Evolutionary conservation across 2,888 invertebrate genomes (phyloP).

Genomic region (Pseudococcus jackbeardsleyi): DNA sequence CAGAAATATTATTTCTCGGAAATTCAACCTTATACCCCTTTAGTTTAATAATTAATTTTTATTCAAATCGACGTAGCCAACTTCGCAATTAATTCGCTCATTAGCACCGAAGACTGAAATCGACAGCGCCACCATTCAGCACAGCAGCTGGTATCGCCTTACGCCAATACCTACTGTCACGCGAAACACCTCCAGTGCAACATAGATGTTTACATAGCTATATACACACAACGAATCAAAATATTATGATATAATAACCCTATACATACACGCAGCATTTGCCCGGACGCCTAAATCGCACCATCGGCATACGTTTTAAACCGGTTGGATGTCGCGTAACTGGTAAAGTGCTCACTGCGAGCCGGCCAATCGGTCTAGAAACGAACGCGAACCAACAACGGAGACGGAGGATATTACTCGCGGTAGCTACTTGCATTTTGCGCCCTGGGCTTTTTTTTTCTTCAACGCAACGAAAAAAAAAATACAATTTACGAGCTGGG

Average conservation of each 20-base stretch:
- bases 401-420: constrained; percentile 3
- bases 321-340: constrained; percentile 32
- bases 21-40: too few species aligned
- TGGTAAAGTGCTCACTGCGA: background rate
- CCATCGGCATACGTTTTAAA: constrained; percentile 1
- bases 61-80: too few species aligned
- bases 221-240: background rate
- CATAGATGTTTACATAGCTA: background rate
- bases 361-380: constrained; percentile 9
- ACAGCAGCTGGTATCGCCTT: background rate
- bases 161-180: background rate
- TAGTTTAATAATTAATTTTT: too few species aligned
- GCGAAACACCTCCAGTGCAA: background rate
- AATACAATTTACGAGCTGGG: constrained; percentile 55
- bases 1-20: too few species aligned
- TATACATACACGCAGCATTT: background rate
- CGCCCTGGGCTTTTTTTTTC: constrained; percentile 48
- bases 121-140: background rate
- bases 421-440: constrained; percentile 53
- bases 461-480: background rate
- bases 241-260: constrained; percentile 32
- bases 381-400: background rate
- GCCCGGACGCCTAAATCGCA: constrained; percentile 8
- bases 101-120: background rate
- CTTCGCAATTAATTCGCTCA: background rate